phyloP scores from a whole-genome alignment of 2,113 vertebrate species.

The Lasiurus borealis region DNA sequence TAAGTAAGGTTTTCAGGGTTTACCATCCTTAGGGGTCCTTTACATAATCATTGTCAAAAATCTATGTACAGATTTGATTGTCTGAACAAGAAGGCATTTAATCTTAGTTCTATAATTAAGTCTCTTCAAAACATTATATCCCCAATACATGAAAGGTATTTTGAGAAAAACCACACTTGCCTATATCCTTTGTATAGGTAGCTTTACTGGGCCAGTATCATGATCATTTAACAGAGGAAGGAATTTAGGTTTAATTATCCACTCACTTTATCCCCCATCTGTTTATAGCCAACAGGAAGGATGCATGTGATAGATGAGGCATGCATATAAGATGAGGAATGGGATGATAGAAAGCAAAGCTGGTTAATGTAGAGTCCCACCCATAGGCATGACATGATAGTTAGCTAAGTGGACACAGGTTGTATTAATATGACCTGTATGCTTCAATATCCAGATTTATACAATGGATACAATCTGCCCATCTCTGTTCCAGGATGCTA shows the following conservation, averaged over 20 bases:
- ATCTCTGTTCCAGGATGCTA: slow-evolving; percentile 9
- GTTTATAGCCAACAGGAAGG: background rate
- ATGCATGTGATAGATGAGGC: background rate
- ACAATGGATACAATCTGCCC: slow-evolving; percentile 42
- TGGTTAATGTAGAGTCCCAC: background rate
- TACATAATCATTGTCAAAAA: background rate
- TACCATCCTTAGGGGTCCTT: background rate
- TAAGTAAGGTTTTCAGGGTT: slow-evolving; percentile 3
- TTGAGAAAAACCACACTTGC: background rate
- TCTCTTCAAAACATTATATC: slow-evolving; percentile 25
- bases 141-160: background rate
- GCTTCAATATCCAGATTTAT: slow-evolving; percentile 41
- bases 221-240: background rate
- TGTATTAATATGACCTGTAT: slow-evolving; percentile 57
- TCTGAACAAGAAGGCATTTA: slow-evolving; percentile 8
- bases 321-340: background rate
- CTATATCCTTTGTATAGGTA: background rate
- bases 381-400: slow-evolving; percentile 11
- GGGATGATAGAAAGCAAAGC: background rate
- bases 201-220: background rate
- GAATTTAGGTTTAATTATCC: slow-evolving; percentile 27
- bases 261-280: background rate
- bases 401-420: background rate
- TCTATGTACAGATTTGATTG: background rate
- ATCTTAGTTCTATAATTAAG: background rate